These are phyloP conservation scores for Bombycilla garrulus DNA, from an alignment of 2,113 vertebrate species.

Conservation along the genomic window DNA sequence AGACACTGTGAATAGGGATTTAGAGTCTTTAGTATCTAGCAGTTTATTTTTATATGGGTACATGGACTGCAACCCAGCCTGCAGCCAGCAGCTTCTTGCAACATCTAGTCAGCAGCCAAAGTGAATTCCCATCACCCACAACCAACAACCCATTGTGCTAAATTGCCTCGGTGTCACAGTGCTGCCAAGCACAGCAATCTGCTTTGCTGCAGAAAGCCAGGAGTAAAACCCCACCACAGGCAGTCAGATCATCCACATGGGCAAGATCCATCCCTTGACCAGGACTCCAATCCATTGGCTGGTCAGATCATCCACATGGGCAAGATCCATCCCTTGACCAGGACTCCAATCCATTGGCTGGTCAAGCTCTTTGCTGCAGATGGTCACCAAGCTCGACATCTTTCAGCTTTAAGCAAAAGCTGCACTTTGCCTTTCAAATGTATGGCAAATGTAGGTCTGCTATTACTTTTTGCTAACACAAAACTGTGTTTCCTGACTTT, in stretches of 20 bases:
- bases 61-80: not conserved
- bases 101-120: not conserved
- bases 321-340: not conserved
- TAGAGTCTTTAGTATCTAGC: not conserved
- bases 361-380: not conserved
- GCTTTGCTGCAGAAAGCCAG: not conserved
- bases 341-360: not conserved
- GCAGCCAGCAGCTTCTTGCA: not conserved
- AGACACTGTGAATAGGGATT: not conserved
- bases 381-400: not conserved
- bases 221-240: not conserved
- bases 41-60: not conserved
- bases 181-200: not conserved
- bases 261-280: not conserved
- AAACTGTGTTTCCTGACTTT: not conserved
- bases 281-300: not conserved
- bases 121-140: not conserved
- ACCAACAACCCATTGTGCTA: not conserved
- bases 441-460: not conserved
- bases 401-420: not conserved
- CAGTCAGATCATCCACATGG: not conserved
- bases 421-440: not conserved
- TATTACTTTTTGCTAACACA: not conserved
- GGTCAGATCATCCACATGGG: not conserved
- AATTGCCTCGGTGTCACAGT: not conserved